Percentiles rank a stretch among this genome's conserved stretches.
These are phyloP conservation scores for Nannoperca obscura DNA, from an alignment of 2,797 vertebrate genomes.

Conservation along the genomic window DNA sequence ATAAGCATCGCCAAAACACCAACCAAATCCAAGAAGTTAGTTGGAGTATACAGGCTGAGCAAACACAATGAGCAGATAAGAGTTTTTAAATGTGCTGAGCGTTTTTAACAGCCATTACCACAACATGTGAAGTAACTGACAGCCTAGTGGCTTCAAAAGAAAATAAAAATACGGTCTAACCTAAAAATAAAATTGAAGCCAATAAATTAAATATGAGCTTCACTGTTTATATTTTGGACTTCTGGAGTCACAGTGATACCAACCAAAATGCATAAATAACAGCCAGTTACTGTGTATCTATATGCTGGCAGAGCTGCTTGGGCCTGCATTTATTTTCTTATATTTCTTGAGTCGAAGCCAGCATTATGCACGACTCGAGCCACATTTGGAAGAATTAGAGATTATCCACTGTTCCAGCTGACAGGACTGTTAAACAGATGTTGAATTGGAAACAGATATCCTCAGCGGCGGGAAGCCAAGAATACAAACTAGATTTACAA, in stretches of 20 bases:
- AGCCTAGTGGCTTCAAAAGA: conserved; percentile 10
- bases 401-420: conserved; percentile 75
- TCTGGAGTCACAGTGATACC: conserved; percentile 15
- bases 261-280: conserved; percentile 38
- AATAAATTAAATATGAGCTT: conserved; percentile 45
- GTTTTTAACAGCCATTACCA: conserved; percentile 28
- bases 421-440: conserved; percentile 81
- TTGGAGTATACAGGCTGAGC: conserved; percentile 45
- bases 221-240: conserved; percentile 29
- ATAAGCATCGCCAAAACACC: conserved; percentile 78
- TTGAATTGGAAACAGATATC: conserved; percentile 75
- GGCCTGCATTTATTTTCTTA: conserved; percentile 55
- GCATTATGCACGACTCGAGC: conserved; percentile 65
- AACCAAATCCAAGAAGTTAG: conserved; percentile 48
- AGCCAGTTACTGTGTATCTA: conserved; percentile 45
- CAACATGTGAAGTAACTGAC: conserved; percentile 33
- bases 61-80: conserved; percentile 54
- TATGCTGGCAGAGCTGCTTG: conserved; percentile 49
- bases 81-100: conserved; percentile 39
- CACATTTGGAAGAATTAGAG: conserved; percentile 70
- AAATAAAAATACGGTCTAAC: background rate
- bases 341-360: conserved; percentile 50
- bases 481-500: conserved; percentile 72
- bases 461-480: conserved; percentile 63
- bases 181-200: conserved; percentile 26